Percentiles rank a stretch among this genome's conserved stretches.
Evolutionary conservation across 2,888 invertebrate genomes (phyloP).

Genomic region (Tinea trinotella): DNA sequence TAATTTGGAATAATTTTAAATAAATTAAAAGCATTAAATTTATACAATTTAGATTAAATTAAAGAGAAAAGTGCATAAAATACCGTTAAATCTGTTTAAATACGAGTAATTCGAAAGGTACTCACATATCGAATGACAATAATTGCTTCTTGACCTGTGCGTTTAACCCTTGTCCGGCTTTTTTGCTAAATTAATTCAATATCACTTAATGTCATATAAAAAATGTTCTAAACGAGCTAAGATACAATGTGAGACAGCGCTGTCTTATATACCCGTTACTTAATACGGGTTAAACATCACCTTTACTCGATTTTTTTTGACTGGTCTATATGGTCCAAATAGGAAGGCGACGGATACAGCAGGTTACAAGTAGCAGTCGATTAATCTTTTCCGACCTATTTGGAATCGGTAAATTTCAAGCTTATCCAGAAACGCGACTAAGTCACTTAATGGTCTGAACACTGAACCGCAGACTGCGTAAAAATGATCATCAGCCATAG

Average conservation of each 20-base stretch:
- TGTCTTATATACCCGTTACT: no score
- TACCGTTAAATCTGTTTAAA: background rate
- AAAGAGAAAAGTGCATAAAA: background rate
- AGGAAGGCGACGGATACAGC: no score
- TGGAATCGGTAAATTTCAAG: no score
- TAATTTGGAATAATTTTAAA: background rate
- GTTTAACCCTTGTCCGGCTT: constrained; percentile 36
- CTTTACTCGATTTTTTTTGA: no score
- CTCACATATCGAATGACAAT: background rate
- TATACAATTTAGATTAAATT: background rate
- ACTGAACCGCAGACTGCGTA: no score
- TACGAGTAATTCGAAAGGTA: background rate
- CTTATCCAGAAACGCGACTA: no score
- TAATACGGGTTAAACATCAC: no score
- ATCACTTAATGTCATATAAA: constrained; percentile 36
- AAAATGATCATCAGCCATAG: no score
- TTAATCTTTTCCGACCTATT: no score
- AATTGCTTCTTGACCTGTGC: constrained; percentile 28
- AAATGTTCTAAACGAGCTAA: constrained; percentile 34
- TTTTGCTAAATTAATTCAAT: constrained; percentile 30
- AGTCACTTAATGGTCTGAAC: no score
- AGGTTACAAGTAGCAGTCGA: no score
- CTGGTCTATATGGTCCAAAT: no score
- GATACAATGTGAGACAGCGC: background rate
- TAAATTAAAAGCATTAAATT: background rate